These are phyloP conservation scores for Phthorimaea operculella DNA, from an alignment of 1,140 invertebrate genomes.

Conservation along the genomic window DNA sequence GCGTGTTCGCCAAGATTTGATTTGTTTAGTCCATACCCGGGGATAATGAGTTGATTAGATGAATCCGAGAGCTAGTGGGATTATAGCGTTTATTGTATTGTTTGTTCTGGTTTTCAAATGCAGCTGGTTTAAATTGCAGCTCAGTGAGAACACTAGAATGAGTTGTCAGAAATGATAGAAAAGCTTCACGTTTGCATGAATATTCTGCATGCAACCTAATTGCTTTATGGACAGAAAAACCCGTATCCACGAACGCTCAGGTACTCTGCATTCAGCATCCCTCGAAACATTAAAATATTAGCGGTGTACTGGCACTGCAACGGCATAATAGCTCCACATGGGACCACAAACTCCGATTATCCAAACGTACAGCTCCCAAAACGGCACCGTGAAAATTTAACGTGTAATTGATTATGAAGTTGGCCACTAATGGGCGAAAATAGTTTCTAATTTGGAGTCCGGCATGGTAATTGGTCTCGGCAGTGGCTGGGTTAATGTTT, in stretches of 20 bases:
- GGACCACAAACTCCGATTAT: slow-evolving; percentile 67
- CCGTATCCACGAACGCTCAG: too few species aligned
- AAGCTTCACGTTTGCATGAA: too few species aligned
- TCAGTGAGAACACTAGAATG: too few species aligned
- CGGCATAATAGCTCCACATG: slow-evolving; percentile 56
- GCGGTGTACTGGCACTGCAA: slow-evolving; percentile 46
- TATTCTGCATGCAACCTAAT: too few species aligned
- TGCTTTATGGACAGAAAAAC: too few species aligned
- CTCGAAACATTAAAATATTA: slow-evolving; percentile 59
- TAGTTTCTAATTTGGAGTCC: slow-evolving; percentile 67
- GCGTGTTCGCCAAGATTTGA: slow-evolving; percentile 38
- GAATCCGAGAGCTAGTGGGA: background rate
- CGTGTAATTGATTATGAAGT: slow-evolving; percentile 68
- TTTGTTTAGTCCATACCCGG: slow-evolving; percentile 16
- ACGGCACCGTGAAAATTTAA: slow-evolving; percentile 62
- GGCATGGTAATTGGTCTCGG: slow-evolving; percentile 59
- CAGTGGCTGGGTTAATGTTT: slow-evolving; percentile 58
- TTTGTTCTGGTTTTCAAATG: background rate
- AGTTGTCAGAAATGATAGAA: too few species aligned
- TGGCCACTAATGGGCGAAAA: slow-evolving; percentile 65
- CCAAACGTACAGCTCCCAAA: slow-evolving; percentile 58
- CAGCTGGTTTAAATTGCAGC: too few species aligned
- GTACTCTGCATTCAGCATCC: slow-evolving; percentile 8
- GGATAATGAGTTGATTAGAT: background rate
- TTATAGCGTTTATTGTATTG: background rate